Evolutionary conservation across 2,888 invertebrate species (phyloP).

Genomic region (Folsomia manolachei): DNA sequence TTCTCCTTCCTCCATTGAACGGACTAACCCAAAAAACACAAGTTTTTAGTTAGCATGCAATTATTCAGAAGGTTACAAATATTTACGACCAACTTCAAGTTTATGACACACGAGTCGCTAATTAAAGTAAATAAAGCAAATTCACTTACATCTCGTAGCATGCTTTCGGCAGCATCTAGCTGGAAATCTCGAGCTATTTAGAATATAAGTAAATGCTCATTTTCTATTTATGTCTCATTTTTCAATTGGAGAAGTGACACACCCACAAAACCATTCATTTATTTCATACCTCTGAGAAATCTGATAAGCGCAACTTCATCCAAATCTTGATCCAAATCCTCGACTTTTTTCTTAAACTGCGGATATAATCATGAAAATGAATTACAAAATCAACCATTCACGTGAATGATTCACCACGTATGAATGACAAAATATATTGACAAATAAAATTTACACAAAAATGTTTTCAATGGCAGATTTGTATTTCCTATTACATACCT

Average conservation of each 20-base stretch:
- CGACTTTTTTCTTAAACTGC: not conserved
- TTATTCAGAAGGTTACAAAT: no score
- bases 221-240: no score
- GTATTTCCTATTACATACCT: no score
- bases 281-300: slow-evolving; percentile 32
- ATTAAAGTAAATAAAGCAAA: no score
- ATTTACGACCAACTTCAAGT: not conserved
- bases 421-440: not conserved
- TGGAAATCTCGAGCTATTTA: not conserved
- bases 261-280: not conserved
- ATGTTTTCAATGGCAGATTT: no score
- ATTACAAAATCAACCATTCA: not conserved
- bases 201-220: not conserved
- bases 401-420: not conserved
- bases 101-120: no score
- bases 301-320: slow-evolving; percentile 34
- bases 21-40: not conserved
- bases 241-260: no score
- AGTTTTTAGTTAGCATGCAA: not conserved
- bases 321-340: slow-evolving; percentile 25
- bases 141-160: not conserved
- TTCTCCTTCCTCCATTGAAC: not conserved
- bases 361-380: not conserved
- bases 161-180: not conserved
- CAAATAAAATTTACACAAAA: no score